Base-by-base conservation (phyloP, 2,888 invertebrate species). In the Dynastes maya region DNA sequence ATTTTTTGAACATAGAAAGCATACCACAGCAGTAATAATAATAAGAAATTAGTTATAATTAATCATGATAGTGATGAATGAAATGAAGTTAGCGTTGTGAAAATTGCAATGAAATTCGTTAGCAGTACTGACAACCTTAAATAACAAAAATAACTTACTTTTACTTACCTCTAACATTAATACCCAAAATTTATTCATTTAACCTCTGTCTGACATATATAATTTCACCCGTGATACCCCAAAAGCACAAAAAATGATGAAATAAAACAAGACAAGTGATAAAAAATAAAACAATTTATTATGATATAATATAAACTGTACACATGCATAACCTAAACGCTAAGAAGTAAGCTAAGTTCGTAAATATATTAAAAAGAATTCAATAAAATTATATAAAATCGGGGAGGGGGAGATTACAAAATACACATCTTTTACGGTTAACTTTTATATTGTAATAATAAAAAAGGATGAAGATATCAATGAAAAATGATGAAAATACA, bases 251-350 rank as follows among this genome's bases (percentile, higher is more conserved):
- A 45, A 8, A 2, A 45, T 8, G 45, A 70, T 64, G 71, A 79
- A 82, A 81, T 76, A 82, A 76, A 83, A 81, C 78, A 68, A 68
- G 78, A 76, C 80, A 77, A 75, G n/a, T 65, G 72, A 80, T 76
- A 72, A 82, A 84, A 85, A 85, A 85, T 84, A 84, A 85, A 85
- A 84, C 82, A 82, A 85, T 84, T 84, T 85, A 85, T 85, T 85
- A 80, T 61, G 11, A 61, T 27, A 27, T 61, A 11, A 61, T 68
- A 68, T 82, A 80, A 80, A 82, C 81, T 82, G 82, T 84, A 84
- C 51, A 68, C 84, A 84, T 84, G 84, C 84, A 84, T 80, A 81
- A 82, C 79, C 78, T 81, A 81, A 74, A 79, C 79, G 70, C 79
- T 81, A 83, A 80, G 80, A 78, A 79, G 80, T 58, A 61, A 27